Base-by-base conservation (phyloP, 1,140 invertebrate genomes). In the Euglossa dilemma region DNA sequence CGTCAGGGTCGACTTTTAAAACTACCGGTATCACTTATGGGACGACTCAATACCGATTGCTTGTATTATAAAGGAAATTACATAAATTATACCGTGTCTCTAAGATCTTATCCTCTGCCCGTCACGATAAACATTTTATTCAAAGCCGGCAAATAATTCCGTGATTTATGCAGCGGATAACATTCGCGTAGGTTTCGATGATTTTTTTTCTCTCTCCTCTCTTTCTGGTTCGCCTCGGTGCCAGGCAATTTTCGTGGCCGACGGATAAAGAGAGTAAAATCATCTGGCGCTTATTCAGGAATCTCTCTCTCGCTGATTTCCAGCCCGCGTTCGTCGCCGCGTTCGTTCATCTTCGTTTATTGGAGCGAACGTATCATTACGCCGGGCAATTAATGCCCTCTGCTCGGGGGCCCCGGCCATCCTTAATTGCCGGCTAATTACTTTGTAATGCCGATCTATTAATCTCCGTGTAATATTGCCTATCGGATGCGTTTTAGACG, bases 391-490 rank as follows among this genome's bases (percentile, higher is more conserved):
- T 63, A 85, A 82, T 57, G 56, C 76, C 50, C 50, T 28, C 43
- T 25, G 18, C 54, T 45, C n/a, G 16, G 23, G 45, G n/a, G 50
- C 20, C 36, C 56, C 45, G 59, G n/a, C 23, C 36, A 73, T 64
- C 66, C 57, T 80, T 82, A 85, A 82, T 85, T 85, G 57, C 50
- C 11, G 64, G 52, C 59, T 82, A 85, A 82, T 85, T 81, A 72
- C 56, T 70, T 82, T 63, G 80, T 85, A 81, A 52, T 70, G 80
- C n/a, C 23, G 73, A 64, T 82, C 28, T 85, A 85, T 81, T 72
- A 81, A 86, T 73, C 36, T 82, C 80, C 23, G 63, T 76, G 63
- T 76, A 56, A 76, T 82, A 82, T 82, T 52, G 50, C 52, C 63
- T 64, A 56, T 67, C 73, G 61, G 73, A 81, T 66, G 63, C 52